Evolutionary conservation across 1,140 invertebrate genomes (phyloP).

Genomic region (Charaxes varanes): DNA sequence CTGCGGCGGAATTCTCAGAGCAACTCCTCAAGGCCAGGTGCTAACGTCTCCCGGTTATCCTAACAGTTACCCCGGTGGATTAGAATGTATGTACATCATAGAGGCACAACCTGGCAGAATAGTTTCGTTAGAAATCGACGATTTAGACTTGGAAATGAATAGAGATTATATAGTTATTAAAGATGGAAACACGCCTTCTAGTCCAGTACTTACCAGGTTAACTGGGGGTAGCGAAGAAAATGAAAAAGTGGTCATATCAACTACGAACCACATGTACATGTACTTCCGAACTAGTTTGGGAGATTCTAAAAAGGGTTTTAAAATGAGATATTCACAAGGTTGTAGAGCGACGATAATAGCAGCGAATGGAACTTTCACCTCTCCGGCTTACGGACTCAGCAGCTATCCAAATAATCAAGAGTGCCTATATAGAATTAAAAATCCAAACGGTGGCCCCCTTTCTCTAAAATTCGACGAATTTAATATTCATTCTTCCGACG

Average conservation of each 20-base stretch:
- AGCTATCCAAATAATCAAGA: constrained; percentile 95
- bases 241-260: constrained; percentile 91
- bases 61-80: constrained; percentile 91
- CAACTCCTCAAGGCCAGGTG: constrained; percentile 87
- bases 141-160: constrained; percentile 89
- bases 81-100: constrained; percentile 95
- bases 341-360: constrained; percentile 87
- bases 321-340: constrained; percentile 91
- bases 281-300: constrained; percentile 94
- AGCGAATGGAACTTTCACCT: constrained; percentile 88
- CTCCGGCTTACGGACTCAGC: constrained; percentile 88
- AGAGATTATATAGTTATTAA: constrained; percentile 92
- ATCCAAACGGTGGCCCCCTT: constrained; percentile 86
- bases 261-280: constrained; percentile 90
- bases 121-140: constrained; percentile 92
- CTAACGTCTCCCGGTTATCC: constrained; percentile 94
- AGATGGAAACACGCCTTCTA: constrained; percentile 91
- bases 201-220: constrained; percentile 86
- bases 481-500: constrained; percentile 89
- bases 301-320: constrained; percentile 92
- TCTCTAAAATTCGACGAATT: constrained; percentile 92
- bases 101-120: constrained; percentile 91
- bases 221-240: constrained; percentile 87
- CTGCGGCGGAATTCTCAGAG: constrained; percentile 89
- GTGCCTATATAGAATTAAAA: constrained; percentile 90